Conservation (phyloP, 2,888 invertebrate genomes). For the Thereva nobilitata region DNA sequence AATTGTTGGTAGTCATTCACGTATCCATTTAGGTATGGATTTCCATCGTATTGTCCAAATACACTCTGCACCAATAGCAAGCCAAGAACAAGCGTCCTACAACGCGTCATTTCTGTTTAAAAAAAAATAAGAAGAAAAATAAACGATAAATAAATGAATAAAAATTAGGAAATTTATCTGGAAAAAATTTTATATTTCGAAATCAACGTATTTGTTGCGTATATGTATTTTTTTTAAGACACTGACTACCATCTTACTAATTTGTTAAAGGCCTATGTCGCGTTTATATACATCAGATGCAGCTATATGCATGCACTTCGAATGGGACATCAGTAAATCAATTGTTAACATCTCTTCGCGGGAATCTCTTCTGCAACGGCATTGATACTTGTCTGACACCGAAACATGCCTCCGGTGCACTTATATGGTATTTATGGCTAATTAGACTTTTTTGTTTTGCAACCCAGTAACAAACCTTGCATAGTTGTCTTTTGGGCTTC, state of each 20-base stretch:
- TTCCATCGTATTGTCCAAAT: conserved; percentile 30
- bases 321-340: conserved; percentile 35
- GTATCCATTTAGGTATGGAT: conserved; percentile 40
- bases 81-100: conserved; percentile 24
- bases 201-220: conserved; percentile 10
- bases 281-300: not conserved
- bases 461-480: too few relatives aligned
- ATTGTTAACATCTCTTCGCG: conserved; percentile 32
- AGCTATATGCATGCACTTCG: not conserved
- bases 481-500: too few relatives aligned
- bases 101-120: conserved; percentile 37
- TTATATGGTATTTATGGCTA: conserved; percentile 32
- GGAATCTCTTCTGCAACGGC: conserved; percentile 15
- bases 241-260: not conserved
- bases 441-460: conserved; percentile 13
- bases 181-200: conserved; percentile 23
- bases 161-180: conserved; percentile 24
- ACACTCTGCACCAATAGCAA: conserved; percentile 31
- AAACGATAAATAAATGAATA: conserved; percentile 11
- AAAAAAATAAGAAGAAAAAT: conserved; percentile 22
- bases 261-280: not conserved
- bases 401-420: conserved; percentile 12
- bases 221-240: not conserved
- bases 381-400: conserved; percentile 23
- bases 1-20: conserved; percentile 38